Evolutionary conservation across 2,797 vertebrate genomes (phyloP).

Genomic region (Schizothorax lantsangensis): DNA sequence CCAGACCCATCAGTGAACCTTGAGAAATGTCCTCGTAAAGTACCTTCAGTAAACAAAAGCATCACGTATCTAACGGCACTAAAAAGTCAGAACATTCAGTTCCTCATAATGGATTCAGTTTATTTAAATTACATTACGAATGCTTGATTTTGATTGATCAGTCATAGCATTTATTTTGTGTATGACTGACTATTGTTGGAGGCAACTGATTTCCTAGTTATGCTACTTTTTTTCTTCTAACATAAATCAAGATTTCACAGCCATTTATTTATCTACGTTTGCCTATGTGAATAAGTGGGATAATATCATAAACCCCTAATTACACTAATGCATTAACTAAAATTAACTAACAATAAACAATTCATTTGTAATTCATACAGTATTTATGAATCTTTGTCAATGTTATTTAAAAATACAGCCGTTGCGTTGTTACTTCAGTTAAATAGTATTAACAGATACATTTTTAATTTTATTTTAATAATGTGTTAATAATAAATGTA

Average conservation of each 20-base stretch:
- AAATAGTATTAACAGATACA: neutral
- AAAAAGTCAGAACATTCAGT: neutral
- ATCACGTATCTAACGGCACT: neutral
- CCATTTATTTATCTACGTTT: neutral
- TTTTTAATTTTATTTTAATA: neutral
- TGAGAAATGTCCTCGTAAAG: slow-evolving; percentile 6
- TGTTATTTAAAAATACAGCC: neutral
- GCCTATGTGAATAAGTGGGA: neutral
- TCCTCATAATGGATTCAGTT: neutral
- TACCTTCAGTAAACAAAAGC: neutral
- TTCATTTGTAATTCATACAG: neutral
- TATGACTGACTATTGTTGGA: neutral
- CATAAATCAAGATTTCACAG: neutral
- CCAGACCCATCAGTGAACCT: neutral
- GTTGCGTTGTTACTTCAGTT: neutral
- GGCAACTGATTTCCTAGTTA: neutral
- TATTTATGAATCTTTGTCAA: neutral
- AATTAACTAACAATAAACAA: neutral
- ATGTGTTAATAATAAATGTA: neutral
- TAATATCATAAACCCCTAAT: neutral
- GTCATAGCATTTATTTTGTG: neutral
- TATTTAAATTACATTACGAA: neutral
- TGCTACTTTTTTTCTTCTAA: neutral
- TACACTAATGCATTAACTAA: neutral
- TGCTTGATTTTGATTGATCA: neutral